A percentile compares a stretch with the other conserved stretches of the same genome.
These are phyloP conservation scores for Crocallis elinguaria DNA, from an alignment of 2,888 invertebrate genomes.

Conservation along the genomic window DNA sequence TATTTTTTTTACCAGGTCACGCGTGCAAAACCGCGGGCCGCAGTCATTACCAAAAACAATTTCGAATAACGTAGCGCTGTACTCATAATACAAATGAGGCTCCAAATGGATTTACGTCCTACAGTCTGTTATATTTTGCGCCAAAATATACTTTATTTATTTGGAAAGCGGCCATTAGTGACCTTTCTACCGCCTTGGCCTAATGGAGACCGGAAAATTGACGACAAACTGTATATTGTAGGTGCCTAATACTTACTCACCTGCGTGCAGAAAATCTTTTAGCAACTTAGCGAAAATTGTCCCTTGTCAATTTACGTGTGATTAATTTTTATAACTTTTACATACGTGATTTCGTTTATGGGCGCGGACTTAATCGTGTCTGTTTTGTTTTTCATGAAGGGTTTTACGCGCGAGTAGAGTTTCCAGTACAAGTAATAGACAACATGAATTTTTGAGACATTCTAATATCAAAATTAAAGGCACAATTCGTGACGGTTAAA, in stretches of 20 bases:
- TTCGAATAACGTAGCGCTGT: no score
- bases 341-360: background rate
- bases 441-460: no score
- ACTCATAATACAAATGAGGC: no score
- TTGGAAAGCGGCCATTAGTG: slow-evolving; percentile 32
- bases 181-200: slow-evolving; percentile 24
- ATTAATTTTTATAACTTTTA: slow-evolving; percentile 2
- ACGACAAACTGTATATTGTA: slow-evolving; percentile 18
- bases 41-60: no score
- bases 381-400: background rate
- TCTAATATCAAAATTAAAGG: no score
- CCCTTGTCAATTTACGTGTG: slow-evolving; percentile 4
- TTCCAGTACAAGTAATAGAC: no score
- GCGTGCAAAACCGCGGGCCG: no score
- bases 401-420: no score
- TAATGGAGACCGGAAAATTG: slow-evolving; percentile 33
- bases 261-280: slow-evolving; percentile 15
- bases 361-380: background rate
- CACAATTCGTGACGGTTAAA: no score
- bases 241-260: background rate
- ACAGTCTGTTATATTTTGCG: slow-evolving; percentile 5
- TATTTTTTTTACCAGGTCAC: no score
- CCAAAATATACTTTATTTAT: slow-evolving; percentile 16
- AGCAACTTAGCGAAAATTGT: slow-evolving; percentile 6
- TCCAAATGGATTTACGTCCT: slow-evolving; percentile 10